Percentiles rank a stretch among this genome's conserved stretches.
phyloP scores from a whole-genome alignment of 2,888 invertebrate species.

The Dyspetes luteomarginatus region DNA sequence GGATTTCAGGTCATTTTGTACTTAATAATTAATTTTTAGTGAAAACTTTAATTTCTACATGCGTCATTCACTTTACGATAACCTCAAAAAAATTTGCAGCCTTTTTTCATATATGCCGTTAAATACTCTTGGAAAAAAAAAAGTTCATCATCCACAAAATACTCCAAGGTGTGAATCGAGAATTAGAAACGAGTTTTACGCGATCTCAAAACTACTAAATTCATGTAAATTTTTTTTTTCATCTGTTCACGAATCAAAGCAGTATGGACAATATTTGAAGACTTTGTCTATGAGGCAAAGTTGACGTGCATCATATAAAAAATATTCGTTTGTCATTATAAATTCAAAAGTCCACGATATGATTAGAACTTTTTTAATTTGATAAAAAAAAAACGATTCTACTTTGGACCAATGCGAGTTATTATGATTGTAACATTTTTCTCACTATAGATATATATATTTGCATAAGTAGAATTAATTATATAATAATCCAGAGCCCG shows the following conservation, averaged over 20 bases:
- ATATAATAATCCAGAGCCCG: background rate
- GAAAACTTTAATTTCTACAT: background rate
- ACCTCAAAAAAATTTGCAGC: background rate
- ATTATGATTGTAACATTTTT: background rate
- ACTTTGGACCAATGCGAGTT: background rate
- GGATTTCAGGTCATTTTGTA: background rate
- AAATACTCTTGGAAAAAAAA: background rate
- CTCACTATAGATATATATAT: constrained; percentile 6
- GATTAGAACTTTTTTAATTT: background rate
- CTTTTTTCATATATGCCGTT: background rate
- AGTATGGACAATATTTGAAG: background rate
- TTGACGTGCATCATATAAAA: background rate
- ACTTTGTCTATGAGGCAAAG: background rate
- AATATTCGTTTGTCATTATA: background rate
- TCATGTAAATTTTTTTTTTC: background rate
- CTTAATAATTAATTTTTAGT: background rate
- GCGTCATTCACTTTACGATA: background rate
- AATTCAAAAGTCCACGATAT: constrained; percentile 8
- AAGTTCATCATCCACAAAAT: background rate
- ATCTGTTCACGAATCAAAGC: background rate
- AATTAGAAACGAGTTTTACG: background rate
- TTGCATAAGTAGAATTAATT: constrained; percentile 10
- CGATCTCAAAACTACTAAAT: background rate
- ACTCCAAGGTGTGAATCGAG: background rate
- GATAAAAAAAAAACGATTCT: background rate